Base-by-base conservation (phyloP, 2,888 invertebrate species). In the Artemia sinica region DNA sequence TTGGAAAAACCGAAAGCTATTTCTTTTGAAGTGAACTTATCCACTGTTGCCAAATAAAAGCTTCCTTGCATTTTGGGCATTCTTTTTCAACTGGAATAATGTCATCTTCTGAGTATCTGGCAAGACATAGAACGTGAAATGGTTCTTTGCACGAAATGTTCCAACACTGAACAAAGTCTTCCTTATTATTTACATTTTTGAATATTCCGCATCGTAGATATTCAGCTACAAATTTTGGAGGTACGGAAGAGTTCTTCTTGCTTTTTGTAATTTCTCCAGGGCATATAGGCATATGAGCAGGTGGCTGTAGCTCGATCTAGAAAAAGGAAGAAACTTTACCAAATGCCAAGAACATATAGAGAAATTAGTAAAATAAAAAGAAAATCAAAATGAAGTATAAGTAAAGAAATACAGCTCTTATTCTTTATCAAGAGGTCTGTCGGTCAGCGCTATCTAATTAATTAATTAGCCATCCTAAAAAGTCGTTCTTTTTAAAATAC, bases 251-350 rank as follows among this genome's bases (percentile, higher is more conserved):
- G 28, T 2, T 28, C 28, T 28, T 28, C 28, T 28, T 28, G 28
- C 28, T 28, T 28, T 28, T 28, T 28, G 4, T 28, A 14, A 58
- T 18, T 14, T 58, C 58, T 14, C 58, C 58, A 58, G 8, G 18
- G 58, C 58, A 58, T 14, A 58, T 58, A 14, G 58, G 58, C 58
- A 58, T 58, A 18, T 58, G 58, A 14, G 58, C 8, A 14, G 58
- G 58, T 9, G 58, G 58, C 10, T 58, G 58, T 18, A 58, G 18
- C n/a, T 10, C 18, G 8, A 18, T n/a, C 58, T 58, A 58, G 8
- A 10, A 58, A 10, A 58, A 10, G 8, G 18, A 58, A 58, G 8
- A 6, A 58, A 58, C 28, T 28, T 28, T 28, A 28, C 28, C 1
- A 28, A 28, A 28, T 2, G 28, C 28, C 2, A 28, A 28, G 28